A percentile compares a stretch with the other conserved stretches of the same genome.
These are phyloP conservation scores for Muricea muricata DNA, from an alignment of 92 coral and sea anemone genomes.

Conservation along the genomic window DNA sequence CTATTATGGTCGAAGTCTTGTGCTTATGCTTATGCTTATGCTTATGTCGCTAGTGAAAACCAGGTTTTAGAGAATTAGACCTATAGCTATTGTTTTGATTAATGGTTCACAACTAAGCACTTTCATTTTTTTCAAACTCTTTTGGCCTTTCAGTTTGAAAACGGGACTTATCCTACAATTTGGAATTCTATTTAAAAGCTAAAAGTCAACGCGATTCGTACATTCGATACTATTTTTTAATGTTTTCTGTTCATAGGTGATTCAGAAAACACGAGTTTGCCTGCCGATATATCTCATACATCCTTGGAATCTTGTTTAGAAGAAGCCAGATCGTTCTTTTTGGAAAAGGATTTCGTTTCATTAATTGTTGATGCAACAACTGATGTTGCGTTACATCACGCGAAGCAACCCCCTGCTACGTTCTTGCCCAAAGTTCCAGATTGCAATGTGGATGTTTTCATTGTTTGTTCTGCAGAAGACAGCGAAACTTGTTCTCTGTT, in stretches of 20 bases:
- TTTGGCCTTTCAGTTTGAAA: no score
- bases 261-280: background rate
- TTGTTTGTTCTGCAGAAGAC: constrained; percentile 19
- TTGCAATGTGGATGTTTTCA: constrained; percentile 10
- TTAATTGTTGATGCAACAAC: background rate
- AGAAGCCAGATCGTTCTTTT: constrained; percentile 27
- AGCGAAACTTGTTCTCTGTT: constrained; percentile 7
- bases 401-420: background rate
- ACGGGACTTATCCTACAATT: no score
- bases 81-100: no score
- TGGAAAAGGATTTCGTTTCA: constrained; percentile 20
- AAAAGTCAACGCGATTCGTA: no score
- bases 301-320: background rate
- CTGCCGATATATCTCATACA: background rate
- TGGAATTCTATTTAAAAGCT: no score
- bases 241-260: background rate
- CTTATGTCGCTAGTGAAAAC: no score
- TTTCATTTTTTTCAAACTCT: no score
- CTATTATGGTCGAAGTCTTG: no score
- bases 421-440: background rate
- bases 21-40: no score
- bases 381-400: background rate
- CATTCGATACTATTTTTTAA: background rate
- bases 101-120: no score
- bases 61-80: no score